Evolutionary conservation across 2,113 vertebrate genomes (phyloP), one percentile per base, ranked within the genome.

Genomic region (Ptyas mucosa): DNA sequence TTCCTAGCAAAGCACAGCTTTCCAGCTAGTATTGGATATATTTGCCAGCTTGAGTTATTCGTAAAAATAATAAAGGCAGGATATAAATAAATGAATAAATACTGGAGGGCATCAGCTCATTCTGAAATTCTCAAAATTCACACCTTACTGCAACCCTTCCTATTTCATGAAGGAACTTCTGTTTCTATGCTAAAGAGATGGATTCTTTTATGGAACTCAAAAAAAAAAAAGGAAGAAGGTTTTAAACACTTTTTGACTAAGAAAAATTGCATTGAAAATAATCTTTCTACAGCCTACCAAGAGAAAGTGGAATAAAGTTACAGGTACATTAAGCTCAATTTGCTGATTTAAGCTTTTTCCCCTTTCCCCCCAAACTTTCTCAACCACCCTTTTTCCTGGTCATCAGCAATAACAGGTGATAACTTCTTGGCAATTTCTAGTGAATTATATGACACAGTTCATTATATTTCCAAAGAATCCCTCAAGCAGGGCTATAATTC

Each of bases 261-360:
- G 94, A 96, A 24, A 43, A 61, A 96, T 51, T n/a, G 86, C 86
- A 87, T 87, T 81, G 34, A 26, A 53, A 51, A 51, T 52, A 96
- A 96, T 95, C 93, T 95, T 10, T 95, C 89, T 93, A 85, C 85
- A 91, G 92, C 43, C 57, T 94, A 96, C 93, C 69, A 92, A 97
- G 94, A 93, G 92, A 97, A 96, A 97, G 95, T 52, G 93, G 93
- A 96, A 96, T 96, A 95, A 94, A 94, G 43, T 95, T 97, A 96
- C 96, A 93, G 95, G 93, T 95, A 96, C 95, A 97, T 97, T 98
- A 96, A 97, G 94, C 89, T 92, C 94, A 96, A 96, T 89, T 95
- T 96, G 96, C 93, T 97, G 96, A 97, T 94, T 87, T 93, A 91
- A 96, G 89, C 21, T 0, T 90, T 94, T 0, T 15, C 3, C 23